These are phyloP conservation scores for Pristiophorus japonicus DNA, from an alignment of 2,113 vertebrate species.

Conservation along the genomic window DNA sequence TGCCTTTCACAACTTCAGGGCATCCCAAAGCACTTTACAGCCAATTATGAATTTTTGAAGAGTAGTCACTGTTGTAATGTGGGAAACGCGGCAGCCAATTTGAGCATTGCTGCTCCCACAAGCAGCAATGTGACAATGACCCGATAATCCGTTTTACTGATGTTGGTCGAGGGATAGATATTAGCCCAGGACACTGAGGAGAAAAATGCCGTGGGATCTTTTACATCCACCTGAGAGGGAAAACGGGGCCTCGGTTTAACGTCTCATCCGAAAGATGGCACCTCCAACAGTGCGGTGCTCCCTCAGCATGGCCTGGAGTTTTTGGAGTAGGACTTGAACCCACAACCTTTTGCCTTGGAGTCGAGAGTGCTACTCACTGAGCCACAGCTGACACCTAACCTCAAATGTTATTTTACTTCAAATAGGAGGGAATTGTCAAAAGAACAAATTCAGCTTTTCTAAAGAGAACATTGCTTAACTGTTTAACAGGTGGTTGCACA, in stretches of 20 bases:
- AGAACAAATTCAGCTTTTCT: neutral
- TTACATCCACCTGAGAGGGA: neutral
- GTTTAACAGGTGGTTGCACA: slow-evolving; percentile 1
- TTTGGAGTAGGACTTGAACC: neutral
- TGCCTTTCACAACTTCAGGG: neutral
- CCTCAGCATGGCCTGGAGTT: neutral
- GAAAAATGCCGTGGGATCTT: neutral
- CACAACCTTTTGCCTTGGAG: neutral
- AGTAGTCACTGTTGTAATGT: neutral
- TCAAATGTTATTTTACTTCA: neutral
- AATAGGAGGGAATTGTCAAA: neutral
- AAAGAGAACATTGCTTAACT: neutral
- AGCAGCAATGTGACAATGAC: neutral
- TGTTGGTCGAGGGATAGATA: neutral
- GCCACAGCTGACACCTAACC: neutral
- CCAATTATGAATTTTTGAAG: neutral
- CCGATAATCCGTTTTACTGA: neutral
- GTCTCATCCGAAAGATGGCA: neutral
- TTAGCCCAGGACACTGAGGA: neutral
- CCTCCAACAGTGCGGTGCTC: neutral
- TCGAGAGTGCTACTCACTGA: neutral
- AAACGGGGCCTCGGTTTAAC: neutral
- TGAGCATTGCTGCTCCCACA: neutral
- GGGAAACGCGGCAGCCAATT: neutral
- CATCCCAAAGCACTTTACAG: neutral